Base-by-base conservation (phyloP, 92 coral and sea anemone genomes). In the Heliopora coerulea region DNA sequence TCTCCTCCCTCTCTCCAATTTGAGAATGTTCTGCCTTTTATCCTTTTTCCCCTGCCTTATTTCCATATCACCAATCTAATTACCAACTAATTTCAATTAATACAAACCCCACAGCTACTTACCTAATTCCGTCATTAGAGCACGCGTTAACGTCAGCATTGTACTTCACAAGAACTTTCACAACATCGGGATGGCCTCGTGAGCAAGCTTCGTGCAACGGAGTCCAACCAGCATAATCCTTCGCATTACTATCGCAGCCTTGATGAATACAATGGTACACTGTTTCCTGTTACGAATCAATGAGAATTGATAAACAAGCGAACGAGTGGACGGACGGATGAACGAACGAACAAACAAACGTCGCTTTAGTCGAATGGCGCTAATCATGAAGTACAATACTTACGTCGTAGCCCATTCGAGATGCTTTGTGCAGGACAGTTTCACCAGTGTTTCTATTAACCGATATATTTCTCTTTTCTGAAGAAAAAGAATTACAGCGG, bases 161-260 rank as follows among this genome's bases (percentile, higher is more conserved):
- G 70, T 87, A 90, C 73, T 88, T 92, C 41, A 91, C 75, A 23
- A 93, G 80, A 28, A 93, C 98, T 80, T 88, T 90, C 54, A 90
- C 98, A 26, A 93, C 98, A 42, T 81, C 95, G 24, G 89, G 83
- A 56, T 90, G 85, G 65, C 98, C 98, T 69, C 98, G 87, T 33
- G 98, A 90, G 75, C 98, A 93, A 28, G 98, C 98, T 82, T 93
- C 98, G 74, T 93, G 98, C 62, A 93, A 89, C 57, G 98, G 98
- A 72, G 98, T 89, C 98, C 98, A 93, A 28, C 98, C 98, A 21
- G 98, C 98, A 75, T 93, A 89, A 75, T 93, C 98, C 44, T 88
- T 93, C 34, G 98, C 98, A 42, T 83, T 90, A 2, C 96, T 91
- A 58, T 93, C 91, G 23, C 89, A 83, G 59, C 98, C 98, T 84